Evolutionary conservation across 2,113 vertebrate species (phyloP), one percentile per base, ranked within the genome.

Genomic region (Solea solea): DNA sequence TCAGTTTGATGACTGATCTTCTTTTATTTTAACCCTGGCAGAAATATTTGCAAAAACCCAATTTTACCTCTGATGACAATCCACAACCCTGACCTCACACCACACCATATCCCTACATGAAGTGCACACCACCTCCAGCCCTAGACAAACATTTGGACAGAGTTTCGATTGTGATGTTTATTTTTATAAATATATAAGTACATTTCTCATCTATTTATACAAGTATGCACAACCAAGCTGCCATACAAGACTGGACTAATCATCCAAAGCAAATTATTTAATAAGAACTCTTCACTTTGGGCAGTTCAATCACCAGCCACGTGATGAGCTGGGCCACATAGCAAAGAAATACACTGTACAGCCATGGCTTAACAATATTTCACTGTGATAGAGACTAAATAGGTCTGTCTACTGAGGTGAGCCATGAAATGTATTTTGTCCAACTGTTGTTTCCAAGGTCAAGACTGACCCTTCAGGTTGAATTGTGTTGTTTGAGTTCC

Each of bases 381-480:
- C n/a, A 61, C 8, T 40, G 6, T 12, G 14, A 15, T 42, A 27
- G 49, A 44, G 56, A 56, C 15, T 16, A 3, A 28, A 16, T 44
- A 15, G 39, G 14, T 12, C 28, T 64, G 25, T 54, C 41, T 62
- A n/a, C 21, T 50, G 28, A 21, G 3, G 13, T 54, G 48, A 41
- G 16, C 28, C 45, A 48, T 1, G 4, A 16, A 8, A 9, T 15
- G 7, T 14, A 9, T 34, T 56, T 58, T 11, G 4, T 12, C 13
- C 46, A 34, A 25, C 10, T 14, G 16, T 12, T 52, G 57, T 62
- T 45, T 34, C 42, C n/a, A 51, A 59, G 44, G 34, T 62, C 68
- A 79, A 69, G 8, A 54, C 34, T 16, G 8, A 58, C 46, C 28
- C 8, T 9, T 59, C 25, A 27, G 67, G 53, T 40, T 64, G 50